Conservation (phyloP, 2,888 invertebrate species). For the Smittia aterrima region DNA sequence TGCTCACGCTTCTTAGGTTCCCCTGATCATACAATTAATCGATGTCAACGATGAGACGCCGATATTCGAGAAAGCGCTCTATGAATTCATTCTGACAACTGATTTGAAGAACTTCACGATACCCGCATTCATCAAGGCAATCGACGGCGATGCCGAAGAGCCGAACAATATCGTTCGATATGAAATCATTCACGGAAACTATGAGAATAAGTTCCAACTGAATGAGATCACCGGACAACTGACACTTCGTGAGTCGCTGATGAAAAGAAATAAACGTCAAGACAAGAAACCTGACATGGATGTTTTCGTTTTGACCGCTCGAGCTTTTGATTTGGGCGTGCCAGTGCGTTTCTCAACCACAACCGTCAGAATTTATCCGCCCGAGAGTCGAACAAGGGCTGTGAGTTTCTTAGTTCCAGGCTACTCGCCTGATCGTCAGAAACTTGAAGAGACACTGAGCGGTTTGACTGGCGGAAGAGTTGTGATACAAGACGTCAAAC, state of each 20-base stretch:
- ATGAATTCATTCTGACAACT: slow-evolving; percentile 76
- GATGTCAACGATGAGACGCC: slow-evolving; percentile 87
- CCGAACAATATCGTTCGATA: slow-evolving; percentile 85
- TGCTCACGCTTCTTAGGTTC: slow-evolving; percentile 50
- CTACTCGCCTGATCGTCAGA: slow-evolving; percentile 67
- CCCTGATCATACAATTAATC: slow-evolving; percentile 71
- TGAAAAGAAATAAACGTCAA: slow-evolving; percentile 56
- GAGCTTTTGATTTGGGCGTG: slow-evolving; percentile 82
- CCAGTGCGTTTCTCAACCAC: slow-evolving; percentile 73
- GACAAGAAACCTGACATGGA: slow-evolving; percentile 56
- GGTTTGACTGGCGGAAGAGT: slow-evolving; percentile 78
- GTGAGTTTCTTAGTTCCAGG: slow-evolving; percentile 82
- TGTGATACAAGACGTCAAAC: slow-evolving; percentile 70
- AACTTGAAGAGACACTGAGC: slow-evolving; percentile 72
- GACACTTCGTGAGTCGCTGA: slow-evolving; percentile 59
- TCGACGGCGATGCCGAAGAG: slow-evolving; percentile 76
- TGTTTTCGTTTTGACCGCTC: slow-evolving; percentile 66
- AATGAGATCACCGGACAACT: slow-evolving; percentile 75
- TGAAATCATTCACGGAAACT: slow-evolving; percentile 75
- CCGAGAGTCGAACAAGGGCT: slow-evolving; percentile 70
- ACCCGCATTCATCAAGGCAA: slow-evolving; percentile 76
- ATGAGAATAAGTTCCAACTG: slow-evolving; percentile 70
- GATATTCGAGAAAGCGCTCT: slow-evolving; percentile 72
- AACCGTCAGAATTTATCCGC: slow-evolving; percentile 73
- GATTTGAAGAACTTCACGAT: slow-evolving; percentile 73